phyloP scores from a whole-genome alignment of 2,797 vertebrate genomes.

The Sphenopsis melanotis region DNA sequence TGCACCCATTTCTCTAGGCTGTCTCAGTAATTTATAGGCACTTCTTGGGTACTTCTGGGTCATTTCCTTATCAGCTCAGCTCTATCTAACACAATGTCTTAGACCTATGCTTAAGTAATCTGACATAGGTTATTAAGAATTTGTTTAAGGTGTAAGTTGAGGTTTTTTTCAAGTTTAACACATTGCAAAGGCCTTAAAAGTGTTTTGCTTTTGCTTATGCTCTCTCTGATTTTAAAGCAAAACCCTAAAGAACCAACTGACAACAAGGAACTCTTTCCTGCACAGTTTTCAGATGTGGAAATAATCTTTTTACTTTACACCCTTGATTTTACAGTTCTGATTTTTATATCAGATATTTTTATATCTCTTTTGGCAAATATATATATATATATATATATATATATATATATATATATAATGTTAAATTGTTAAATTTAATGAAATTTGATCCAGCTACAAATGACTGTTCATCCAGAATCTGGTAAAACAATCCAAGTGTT shows the following conservation, averaged over 20 bases:
- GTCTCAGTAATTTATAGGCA: neutral
- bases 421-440: neutral
- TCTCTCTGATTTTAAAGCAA: neutral
- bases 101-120: neutral
- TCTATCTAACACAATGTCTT: neutral
- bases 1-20: neutral
- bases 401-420: too few relatives aligned
- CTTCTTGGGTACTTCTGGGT: neutral
- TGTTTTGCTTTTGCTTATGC: neutral
- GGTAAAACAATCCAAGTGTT: neutral
- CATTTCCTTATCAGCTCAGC: neutral
- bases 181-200: neutral
- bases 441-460: neutral
- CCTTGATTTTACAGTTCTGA: neutral
- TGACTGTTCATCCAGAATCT: neutral
- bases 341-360: neutral
- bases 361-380: neutral
- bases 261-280: neutral
- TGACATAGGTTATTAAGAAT: neutral
- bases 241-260: neutral
- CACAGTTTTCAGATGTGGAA: neutral
- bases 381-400: too few relatives aligned
- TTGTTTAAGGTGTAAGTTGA: neutral
- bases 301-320: neutral
- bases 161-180: neutral